Percentiles rank a stretch among this genome's conserved stretches.
phyloP scores from a whole-genome alignment of 1,140 invertebrate species.

The Lepidurus arcticus region DNA sequence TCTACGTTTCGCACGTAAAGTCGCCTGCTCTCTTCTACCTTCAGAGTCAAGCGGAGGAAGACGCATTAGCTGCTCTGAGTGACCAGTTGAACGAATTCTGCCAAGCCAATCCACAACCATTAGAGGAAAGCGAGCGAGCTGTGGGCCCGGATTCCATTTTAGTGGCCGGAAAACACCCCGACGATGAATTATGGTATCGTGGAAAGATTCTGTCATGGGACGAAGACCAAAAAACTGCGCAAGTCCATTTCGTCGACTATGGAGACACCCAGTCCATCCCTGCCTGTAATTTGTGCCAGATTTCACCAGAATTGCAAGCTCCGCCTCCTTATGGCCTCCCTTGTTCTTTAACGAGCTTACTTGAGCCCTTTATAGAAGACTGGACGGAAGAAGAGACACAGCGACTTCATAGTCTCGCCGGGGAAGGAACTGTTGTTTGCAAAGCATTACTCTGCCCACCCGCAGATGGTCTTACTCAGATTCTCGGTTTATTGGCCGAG shows the following conservation, averaged over 20 bases:
- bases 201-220: not conserved
- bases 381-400: not conserved
- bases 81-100: not conserved
- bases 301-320: not conserved
- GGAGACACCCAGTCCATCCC: not conserved
- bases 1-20: conserved; percentile 26
- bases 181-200: conserved; percentile 6
- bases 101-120: not conserved
- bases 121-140: not conserved
- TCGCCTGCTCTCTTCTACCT: conserved; percentile 17
- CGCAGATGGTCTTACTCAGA: not conserved
- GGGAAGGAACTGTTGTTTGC: not conserved
- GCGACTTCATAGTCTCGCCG: not conserved
- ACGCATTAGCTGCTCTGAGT: not conserved
- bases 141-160: not conserved
- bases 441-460: not conserved
- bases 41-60: conserved; percentile 21
- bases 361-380: not conserved
- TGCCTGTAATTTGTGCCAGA: not conserved
- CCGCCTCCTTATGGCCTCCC: not conserved
- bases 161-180: conserved; percentile 14
- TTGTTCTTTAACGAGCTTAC: not conserved
- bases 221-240: not conserved
- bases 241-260: conserved; percentile 27
- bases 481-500: not conserved